Conservation (phyloP, 2,888 invertebrate genomes). For the Sisyra nigra region DNA sequence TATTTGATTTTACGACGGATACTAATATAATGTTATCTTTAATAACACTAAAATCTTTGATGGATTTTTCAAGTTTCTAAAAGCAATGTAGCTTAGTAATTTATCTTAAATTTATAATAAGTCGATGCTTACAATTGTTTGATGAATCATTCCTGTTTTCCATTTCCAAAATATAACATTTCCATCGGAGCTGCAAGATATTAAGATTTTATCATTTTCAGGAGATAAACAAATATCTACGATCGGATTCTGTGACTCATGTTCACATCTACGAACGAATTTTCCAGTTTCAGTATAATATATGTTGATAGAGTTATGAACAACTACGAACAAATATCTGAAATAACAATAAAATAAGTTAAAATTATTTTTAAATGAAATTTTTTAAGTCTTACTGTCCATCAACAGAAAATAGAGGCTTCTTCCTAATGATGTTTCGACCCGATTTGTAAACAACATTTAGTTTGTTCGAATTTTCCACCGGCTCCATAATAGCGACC, state of each 20-base stretch:
- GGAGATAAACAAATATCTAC: conserved; percentile 33
- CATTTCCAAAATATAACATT: conserved; percentile 39
- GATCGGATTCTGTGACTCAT: conserved; percentile 32
- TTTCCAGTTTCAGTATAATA: conserved; percentile 50
- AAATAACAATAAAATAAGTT: conserved; percentile 13
- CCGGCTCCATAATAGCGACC: conserved; percentile 1
- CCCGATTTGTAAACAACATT: conserved; percentile 41
- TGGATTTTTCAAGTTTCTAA: too few relatives aligned
- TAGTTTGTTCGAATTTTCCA: conserved; percentile 20
- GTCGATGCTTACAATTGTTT: conserved; percentile 1
- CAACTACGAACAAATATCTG: conserved; percentile 44
- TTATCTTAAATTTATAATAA: too few relatives aligned
- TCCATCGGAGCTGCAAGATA: conserved; percentile 38
- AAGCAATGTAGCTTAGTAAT: too few relatives aligned
- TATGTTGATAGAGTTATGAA: conserved; percentile 39
- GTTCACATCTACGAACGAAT: conserved; percentile 34
- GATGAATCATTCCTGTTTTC: conserved; percentile 25
- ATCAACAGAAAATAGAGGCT: conserved; percentile 43
- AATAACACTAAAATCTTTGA: too few relatives aligned
- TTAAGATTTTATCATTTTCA: conserved; percentile 26
- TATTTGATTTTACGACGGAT: too few relatives aligned
- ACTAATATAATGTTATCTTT: too few relatives aligned
- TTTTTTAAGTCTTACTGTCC: conserved; percentile 35
- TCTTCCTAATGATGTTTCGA: conserved; percentile 38
- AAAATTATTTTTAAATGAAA: neutral